Base-by-base conservation (phyloP, 1,140 invertebrate genomes). In the Neelides sp. region DNA sequence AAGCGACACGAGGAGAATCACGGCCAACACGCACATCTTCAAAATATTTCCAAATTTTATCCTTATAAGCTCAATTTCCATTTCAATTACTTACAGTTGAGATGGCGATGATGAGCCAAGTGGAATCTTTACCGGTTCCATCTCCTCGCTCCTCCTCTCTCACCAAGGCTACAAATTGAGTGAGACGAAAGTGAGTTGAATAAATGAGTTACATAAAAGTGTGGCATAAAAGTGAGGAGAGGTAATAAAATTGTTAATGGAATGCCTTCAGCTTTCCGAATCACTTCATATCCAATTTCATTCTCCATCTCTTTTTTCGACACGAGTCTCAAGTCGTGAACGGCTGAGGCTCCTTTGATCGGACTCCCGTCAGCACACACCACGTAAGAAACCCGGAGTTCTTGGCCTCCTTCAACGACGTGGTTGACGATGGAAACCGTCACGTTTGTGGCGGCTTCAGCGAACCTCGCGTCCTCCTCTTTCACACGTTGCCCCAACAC, bases 231-330 rank as follows among this genome's bases (percentile, higher is more conserved):
- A 32, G 7, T 32, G n/a, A 32, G n/a, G 28, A 32, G 28, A 32
- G n/a, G 28, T 8, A 5, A 32, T 32, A 32, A 32, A 32, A 32
- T 32, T 32, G n/a, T 32, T 32, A 10, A 10, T n/a, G 30, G 8
- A n/a, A 30, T 15, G 60, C 60, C 54, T 62, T 62, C 52, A 32
- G 60, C 60, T 48, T 59, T 59, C 28, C 47, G 52, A 23, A 61
- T 59, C 30, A 57, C 45, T 50, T 59, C 58, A 30, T 60, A 57
- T 10, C 52, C 55, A n/a, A 62, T 52, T 32, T 49, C 45, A 1
- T 48, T n/a, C 30, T 59, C 60, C 60, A 62, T 62, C 35, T 62
- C 60, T n/a, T 36, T 19, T 45, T 57, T 57, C 13, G 48, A 44
- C 4, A 62, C 50, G 2, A 52, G 32, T 3, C 50, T 19, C 23